A percentile compares a stretch with the other conserved stretches of the same genome.
Evolutionary conservation across 2,888 invertebrate genomes (phyloP).

Genomic region (Brassicogethes aeneus): DNA sequence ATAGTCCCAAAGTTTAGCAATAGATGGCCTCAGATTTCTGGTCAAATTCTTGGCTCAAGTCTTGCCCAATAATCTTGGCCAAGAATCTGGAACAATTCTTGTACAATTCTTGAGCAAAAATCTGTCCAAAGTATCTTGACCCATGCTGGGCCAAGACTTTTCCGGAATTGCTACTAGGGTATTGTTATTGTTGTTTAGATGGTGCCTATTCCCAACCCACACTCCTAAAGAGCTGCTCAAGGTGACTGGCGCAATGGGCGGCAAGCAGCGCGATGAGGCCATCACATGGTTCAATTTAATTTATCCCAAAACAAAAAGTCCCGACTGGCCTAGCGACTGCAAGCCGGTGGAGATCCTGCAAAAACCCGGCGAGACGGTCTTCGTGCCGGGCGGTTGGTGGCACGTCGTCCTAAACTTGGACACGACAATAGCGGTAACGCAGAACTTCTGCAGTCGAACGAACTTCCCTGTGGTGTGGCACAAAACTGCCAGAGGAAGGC

Average conservation of each 20-base stretch:
- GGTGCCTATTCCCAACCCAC: constrained; percentile 97
- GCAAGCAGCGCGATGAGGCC: constrained; percentile 96
- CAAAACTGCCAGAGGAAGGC: constrained; percentile 89
- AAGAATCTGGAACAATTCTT: too few relatives aligned
- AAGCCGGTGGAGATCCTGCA: constrained; percentile 92
- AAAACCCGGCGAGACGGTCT: constrained; percentile 93
- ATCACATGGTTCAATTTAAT: constrained; percentile 96
- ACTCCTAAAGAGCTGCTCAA: constrained; percentile 95
- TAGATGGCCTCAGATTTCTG: too few relatives aligned
- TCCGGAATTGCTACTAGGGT: too few relatives aligned
- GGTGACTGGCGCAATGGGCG: constrained; percentile 80
- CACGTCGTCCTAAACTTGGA: constrained; percentile 97
- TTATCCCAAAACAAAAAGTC: constrained; percentile 84
- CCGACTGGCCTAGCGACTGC: constrained; percentile 86
- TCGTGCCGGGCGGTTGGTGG: constrained; percentile 99
- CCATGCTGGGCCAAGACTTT: too few relatives aligned
- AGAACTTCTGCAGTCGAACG: constrained; percentile 92
- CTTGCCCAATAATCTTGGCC: too few relatives aligned
- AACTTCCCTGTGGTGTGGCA: constrained; percentile 99
- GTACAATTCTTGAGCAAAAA: too few relatives aligned
- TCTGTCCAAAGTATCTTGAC: too few relatives aligned
- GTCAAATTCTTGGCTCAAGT: too few relatives aligned
- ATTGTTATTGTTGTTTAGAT: constrained; percentile 55
- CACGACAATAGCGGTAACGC: constrained; percentile 94
- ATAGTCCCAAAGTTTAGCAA: too few relatives aligned